Conservation (phyloP, 1,140 invertebrate genomes). For the Tribolium madens region DNA sequence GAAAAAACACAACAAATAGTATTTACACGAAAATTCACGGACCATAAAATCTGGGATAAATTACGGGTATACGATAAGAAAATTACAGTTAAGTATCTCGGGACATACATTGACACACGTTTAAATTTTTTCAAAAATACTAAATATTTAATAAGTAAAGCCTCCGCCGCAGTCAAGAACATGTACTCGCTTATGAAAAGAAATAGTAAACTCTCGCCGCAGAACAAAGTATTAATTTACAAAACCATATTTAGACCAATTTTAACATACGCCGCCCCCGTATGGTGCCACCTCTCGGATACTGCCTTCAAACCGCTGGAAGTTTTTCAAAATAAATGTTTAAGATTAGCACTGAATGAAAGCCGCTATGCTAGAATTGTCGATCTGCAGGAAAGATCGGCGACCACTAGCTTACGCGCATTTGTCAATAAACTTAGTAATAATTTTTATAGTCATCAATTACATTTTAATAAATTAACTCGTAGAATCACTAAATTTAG, state of each 20-base stretch:
- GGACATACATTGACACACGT: no score
- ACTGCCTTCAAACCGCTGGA: slow-evolving; percentile 49
- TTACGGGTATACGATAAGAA: no score
- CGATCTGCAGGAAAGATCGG: no score
- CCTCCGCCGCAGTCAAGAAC: slow-evolving; percentile 45
- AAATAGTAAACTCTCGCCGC: slow-evolving; percentile 43
- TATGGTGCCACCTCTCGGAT: slow-evolving; percentile 37
- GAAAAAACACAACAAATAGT: slow-evolving; percentile 32
- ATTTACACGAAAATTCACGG: slow-evolving; percentile 33
- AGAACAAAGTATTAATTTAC: slow-evolving; percentile 57
- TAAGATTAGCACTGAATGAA: slow-evolving; percentile 47
- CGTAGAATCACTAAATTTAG: no score
- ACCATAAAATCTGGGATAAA: slow-evolving; percentile 45
- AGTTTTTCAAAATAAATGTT: slow-evolving; percentile 58
- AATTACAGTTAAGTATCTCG: no score
- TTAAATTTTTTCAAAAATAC: slow-evolving; percentile 42
- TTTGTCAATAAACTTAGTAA: no score
- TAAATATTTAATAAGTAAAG: no score
- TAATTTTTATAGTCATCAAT: no score
- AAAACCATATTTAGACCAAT: slow-evolving; percentile 51
- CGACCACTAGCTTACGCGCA: no score
- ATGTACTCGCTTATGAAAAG: slow-evolving; percentile 49
- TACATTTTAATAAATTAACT: no score
- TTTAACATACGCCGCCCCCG: slow-evolving; percentile 50
- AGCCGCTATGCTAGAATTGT: slow-evolving; percentile 26